Evolutionary conservation across 1,140 invertebrate species (phyloP), one percentile per base, ranked within the genome.

Genomic region (Patella vulgata): DNA sequence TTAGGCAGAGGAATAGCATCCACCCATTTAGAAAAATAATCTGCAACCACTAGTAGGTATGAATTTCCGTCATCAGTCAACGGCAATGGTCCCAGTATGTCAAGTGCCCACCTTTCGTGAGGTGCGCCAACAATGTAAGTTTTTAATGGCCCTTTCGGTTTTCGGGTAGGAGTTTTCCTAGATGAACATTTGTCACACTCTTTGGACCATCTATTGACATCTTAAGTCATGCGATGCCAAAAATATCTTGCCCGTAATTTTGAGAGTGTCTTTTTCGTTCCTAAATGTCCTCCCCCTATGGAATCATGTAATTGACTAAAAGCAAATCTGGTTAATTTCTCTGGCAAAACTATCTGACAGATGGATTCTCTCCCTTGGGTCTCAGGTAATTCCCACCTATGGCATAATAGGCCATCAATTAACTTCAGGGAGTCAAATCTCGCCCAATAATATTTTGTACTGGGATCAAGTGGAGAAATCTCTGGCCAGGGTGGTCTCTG

Each of bases 11-110:
- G 54, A 11, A 69, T 57, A 9, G 59, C 69, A 42, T 75, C 71
- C 17, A 50, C 11, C 57, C 59, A 80, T 40, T 66, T 66, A 6
- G 78, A 79, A 27, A 75, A 78, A 59, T 72, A n/a, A n/a, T n/a
- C n/a, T n/a, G n/a, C n/a, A n/a, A n/a, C n/a, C n/a, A n/a, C n/a
- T n/a, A n/a, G n/a, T 9, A 80, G 48, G 40, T 73, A 73, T 25
- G 40, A 53, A 54, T 78, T 82, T 4, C 67, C 61, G 28, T 47
- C 44, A 17, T 27, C 28, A n/a, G 8, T 63, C 28, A 9, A 33
- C 8, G 44, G 52, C 8, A 64, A 23, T 27, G 51, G 50, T 3
- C 61, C 56, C 43, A 68, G 48, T 28, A 69, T 61, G 55, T 66
- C 58, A 19, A 66, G 47, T 8, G 43, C 51, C 5, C 66, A 12